Evolutionary conservation across 2,797 vertebrate species (phyloP).

Genomic region (Columba guinea): DNA sequence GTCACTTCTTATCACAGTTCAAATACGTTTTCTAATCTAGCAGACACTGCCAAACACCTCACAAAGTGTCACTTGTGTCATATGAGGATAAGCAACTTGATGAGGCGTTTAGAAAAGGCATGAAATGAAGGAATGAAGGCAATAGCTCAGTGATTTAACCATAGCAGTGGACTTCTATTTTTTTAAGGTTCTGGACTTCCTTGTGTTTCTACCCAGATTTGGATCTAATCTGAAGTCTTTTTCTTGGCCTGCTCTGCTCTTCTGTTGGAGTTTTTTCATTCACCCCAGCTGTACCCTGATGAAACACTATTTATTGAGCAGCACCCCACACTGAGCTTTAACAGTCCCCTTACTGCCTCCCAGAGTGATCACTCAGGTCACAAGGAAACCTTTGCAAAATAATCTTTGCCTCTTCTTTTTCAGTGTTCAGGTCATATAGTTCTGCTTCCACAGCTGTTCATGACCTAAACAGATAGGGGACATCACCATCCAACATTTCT

Average conservation of each 20-base stretch:
- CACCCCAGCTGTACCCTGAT: background rate
- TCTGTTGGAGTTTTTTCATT: background rate
- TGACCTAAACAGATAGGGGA: background rate
- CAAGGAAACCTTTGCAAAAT: background rate
- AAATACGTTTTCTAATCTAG: background rate
- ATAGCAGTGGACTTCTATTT: rapidly evolving
- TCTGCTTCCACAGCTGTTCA: background rate
- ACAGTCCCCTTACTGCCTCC: background rate
- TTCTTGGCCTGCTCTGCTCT: background rate
- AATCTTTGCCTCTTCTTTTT: background rate
- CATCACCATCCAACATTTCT: rapidly evolving
- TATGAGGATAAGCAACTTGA: background rate
- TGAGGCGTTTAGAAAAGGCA: background rate
- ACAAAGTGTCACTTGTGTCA: background rate
- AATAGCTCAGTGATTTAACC: background rate
- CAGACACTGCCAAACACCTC: background rate
- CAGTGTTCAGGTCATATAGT: background rate
- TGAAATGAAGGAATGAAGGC: background rate
- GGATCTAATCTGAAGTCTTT: background rate
- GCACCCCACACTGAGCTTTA: background rate
- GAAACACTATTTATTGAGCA: background rate
- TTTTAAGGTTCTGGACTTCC: background rate
- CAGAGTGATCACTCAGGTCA: background rate
- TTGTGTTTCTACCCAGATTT: background rate
- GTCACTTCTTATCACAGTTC: background rate